Conservation (phyloP, 2,113 vertebrate genomes). For the Heptranchias perlo region DNA sequence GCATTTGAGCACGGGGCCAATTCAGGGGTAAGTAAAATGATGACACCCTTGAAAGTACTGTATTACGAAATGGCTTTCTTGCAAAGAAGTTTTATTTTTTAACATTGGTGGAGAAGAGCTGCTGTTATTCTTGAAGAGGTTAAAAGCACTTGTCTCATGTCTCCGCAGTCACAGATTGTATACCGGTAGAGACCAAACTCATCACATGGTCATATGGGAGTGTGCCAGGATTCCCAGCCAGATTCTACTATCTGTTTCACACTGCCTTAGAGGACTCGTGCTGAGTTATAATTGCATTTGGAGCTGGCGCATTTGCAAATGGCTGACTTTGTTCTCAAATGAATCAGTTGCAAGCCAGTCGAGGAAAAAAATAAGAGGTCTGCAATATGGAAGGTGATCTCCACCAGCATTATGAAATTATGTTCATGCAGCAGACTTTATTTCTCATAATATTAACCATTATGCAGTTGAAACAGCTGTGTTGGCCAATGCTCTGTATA, state of each 20-base stretch:
- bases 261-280: neutral
- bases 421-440: neutral
- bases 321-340: neutral
- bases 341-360: neutral
- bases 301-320: constrained; percentile 5
- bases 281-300: constrained; percentile 18
- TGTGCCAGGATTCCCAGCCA: neutral
- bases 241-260: neutral
- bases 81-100: neutral
- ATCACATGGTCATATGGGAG: neutral
- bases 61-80: neutral
- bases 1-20: neutral
- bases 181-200: neutral
- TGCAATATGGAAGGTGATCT: neutral
- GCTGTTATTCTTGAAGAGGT: neutral
- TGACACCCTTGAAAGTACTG: neutral
- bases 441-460: neutral
- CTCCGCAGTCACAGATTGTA: constrained; percentile 9
- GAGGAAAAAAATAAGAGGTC: neutral
- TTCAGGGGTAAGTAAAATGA: neutral
- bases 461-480: neutral
- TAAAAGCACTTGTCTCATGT: neutral
- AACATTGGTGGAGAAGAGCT: neutral
- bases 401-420: neutral
- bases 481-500: neutral